These are phyloP conservation scores for Ophion ellenae DNA, from an alignment of 2,888 invertebrate species.

Conservation along the genomic window DNA sequence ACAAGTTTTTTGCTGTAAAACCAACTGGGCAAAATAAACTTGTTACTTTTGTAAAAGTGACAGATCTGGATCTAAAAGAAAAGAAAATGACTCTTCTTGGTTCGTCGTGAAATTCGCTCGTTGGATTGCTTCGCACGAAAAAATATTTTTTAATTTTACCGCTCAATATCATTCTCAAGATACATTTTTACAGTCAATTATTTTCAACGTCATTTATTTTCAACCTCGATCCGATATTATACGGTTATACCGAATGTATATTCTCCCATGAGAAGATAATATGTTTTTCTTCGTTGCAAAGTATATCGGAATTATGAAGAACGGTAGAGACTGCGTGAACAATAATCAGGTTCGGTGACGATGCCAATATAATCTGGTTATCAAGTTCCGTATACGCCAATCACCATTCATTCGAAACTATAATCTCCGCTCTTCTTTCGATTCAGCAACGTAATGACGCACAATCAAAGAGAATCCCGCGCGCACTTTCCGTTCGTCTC, in stretches of 20 bases:
- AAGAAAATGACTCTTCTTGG: too few relatives aligned
- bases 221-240: too few relatives aligned
- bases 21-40: too few relatives aligned
- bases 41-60: too few relatives aligned
- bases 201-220: too few relatives aligned
- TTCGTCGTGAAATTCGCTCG: too few relatives aligned
- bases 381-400: not conserved
- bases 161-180: too few relatives aligned
- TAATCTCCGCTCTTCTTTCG: not conserved
- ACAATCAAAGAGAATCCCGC: not conserved
- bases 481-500: not conserved
- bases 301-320: not conserved
- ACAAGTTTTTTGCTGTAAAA: not conserved
- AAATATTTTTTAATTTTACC: too few relatives aligned
- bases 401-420: not conserved
- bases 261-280: not conserved
- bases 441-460: not conserved
- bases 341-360: slow-evolving; percentile 1
- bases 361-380: not conserved
- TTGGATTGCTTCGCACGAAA: too few relatives aligned
- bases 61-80: too few relatives aligned
- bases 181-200: too few relatives aligned
- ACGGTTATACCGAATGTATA: not conserved
- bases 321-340: not conserved
- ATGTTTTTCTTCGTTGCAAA: not conserved